These are phyloP conservation scores for Apistogramma diplotaenia DNA, from an alignment of 2,113 vertebrate genomes.

Conservation along the genomic window DNA sequence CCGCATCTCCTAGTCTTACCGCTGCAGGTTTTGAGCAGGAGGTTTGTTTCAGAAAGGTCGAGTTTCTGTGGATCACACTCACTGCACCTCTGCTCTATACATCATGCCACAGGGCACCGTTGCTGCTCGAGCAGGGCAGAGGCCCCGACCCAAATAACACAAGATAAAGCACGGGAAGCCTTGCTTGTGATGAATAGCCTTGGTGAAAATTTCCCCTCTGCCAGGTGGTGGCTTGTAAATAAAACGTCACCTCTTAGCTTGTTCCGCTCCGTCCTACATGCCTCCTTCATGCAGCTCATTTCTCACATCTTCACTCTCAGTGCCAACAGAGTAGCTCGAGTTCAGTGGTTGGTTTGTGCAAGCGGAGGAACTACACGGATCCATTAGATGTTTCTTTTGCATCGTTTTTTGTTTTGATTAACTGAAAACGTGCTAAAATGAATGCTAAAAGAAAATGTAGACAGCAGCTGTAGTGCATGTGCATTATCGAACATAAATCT, in stretches of 20 bases:
- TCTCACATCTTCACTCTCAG: background rate
- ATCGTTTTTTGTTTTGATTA: background rate
- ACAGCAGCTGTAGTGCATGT: rapidly evolving
- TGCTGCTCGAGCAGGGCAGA: background rate
- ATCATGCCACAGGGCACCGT: conserved; percentile 22
- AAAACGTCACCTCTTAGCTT: background rate
- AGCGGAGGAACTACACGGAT: background rate
- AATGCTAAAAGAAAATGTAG: rapidly evolving
- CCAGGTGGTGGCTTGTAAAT: conserved; percentile 25
- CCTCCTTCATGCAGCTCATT: background rate
- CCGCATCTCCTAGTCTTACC: background rate
- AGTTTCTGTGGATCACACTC: conserved; percentile 11
- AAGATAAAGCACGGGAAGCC: conserved; percentile 28
- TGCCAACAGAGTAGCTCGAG: background rate
- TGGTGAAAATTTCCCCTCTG: background rate
- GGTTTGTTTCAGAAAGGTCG: conserved; percentile 17
- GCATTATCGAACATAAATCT: background rate
- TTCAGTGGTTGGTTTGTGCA: background rate
- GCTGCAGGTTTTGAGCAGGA: conserved; percentile 1
- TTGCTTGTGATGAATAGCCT: conserved; percentile 31
- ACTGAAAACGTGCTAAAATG: background rate
- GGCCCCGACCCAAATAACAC: conserved; percentile 30
- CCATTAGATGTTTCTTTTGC: background rate
- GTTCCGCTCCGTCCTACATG: background rate
- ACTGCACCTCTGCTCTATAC: conserved; percentile 25